phyloP scores from a whole-genome alignment of 92 coral and sea anemone species.

The Diadumene lineata region DNA sequence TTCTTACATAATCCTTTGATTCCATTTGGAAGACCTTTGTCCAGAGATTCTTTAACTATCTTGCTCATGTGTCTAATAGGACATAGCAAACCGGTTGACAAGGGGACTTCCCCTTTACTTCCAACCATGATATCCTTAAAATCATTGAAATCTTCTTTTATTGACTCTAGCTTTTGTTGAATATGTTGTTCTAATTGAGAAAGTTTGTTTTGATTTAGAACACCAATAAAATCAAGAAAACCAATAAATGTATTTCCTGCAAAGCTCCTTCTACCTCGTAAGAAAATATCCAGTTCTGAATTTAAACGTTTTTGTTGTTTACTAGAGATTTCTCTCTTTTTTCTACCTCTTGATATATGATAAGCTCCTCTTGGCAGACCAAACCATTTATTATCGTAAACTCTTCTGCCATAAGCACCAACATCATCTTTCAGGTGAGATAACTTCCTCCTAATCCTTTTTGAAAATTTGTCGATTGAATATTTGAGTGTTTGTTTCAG shows the following conservation, averaged over 20 bases:
- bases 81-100: slow-evolving; percentile 57
- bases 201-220: slow-evolving; percentile 44
- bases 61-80: slow-evolving; percentile 54
- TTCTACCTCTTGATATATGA: slow-evolving; percentile 29
- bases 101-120: slow-evolving; percentile 53
- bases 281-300: slow-evolving; percentile 14
- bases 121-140: slow-evolving; percentile 63
- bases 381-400: slow-evolving; percentile 70
- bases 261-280: slow-evolving; percentile 50
- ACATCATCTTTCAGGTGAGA: slow-evolving; percentile 35
- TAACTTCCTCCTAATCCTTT: slow-evolving; percentile 33
- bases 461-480: slow-evolving; percentile 35
- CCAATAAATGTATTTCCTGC: slow-evolving; percentile 48
- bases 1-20: slow-evolving; percentile 35
- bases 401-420: slow-evolving; percentile 51
- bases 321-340: slow-evolving; percentile 28
- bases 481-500: slow-evolving; percentile 40
- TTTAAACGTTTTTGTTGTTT: slow-evolving; percentile 2
- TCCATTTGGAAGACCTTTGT: slow-evolving; percentile 32
- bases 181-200: slow-evolving; percentile 39
- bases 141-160: slow-evolving; percentile 48
- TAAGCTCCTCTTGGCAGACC: slow-evolving; percentile 58
- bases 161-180: slow-evolving; percentile 38
- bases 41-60: slow-evolving; percentile 22
- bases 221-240: slow-evolving; percentile 75